Evolutionary conservation across 1,140 invertebrate genomes (phyloP).

Genomic region (Drosophila ogumai): DNA sequence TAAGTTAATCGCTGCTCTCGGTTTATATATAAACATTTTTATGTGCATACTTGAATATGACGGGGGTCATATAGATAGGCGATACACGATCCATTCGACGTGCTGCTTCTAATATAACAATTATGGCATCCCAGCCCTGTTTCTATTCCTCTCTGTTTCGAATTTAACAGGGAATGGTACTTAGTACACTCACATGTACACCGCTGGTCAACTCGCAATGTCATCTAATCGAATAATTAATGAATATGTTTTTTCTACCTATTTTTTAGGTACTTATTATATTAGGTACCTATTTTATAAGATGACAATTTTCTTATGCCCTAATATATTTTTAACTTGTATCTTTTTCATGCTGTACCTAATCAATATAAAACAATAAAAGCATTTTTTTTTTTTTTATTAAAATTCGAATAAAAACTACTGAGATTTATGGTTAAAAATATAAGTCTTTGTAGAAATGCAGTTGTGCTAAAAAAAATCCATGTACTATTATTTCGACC

Average conservation of each 20-base stretch:
- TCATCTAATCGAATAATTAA: not conserved
- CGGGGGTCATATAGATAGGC: conserved; percentile 45
- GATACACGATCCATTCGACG: conserved; percentile 19
- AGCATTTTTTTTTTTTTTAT: not conserved
- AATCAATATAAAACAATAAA: no score
- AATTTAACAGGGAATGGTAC: conserved; percentile 24
- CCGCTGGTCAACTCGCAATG: not conserved
- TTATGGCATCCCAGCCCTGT: conserved; percentile 8
- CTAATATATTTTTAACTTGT: no score
- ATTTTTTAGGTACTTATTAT: not conserved
- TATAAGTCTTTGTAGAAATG: no score
- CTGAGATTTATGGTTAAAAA: not conserved
- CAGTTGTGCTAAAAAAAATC: no score
- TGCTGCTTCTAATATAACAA: conserved; percentile 13
- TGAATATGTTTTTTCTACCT: not conserved
- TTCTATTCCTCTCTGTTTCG: conserved; percentile 10
- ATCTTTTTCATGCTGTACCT: no score
- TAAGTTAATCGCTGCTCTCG: conserved; percentile 27
- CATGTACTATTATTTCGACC: no score
- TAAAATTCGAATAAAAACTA: not conserved
- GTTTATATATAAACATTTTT: conserved; percentile 7
- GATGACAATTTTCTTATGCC: no score
- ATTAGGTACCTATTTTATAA: not conserved
- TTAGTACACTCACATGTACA: conserved; percentile 12
- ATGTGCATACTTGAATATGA: conserved; percentile 24